phyloP scores from a whole-genome alignment of 2,797 vertebrate genomes.

The Rhinatrema bivittatum region DNA sequence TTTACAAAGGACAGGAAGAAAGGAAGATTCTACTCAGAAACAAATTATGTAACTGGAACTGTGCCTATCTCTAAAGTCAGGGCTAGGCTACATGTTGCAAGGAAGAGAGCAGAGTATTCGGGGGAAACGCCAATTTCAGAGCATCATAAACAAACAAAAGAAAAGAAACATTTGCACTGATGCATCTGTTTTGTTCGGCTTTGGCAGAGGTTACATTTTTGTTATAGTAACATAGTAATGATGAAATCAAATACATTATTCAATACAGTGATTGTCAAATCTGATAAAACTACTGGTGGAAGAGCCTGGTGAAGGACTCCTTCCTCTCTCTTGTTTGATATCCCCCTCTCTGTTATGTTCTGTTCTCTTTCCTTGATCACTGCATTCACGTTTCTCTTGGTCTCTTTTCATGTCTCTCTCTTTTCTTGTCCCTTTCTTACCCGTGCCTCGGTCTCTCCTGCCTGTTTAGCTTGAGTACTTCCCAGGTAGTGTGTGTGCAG shows the following conservation, averaged over 20 bases:
- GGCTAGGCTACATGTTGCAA: constrained; percentile 9
- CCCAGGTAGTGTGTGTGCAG: constrained; percentile 42
- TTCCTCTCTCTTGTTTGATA: background rate
- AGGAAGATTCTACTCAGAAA: background rate
- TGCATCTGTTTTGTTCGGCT: constrained; percentile 15
- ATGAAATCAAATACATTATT: too few species aligned
- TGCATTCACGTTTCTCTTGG: too few species aligned
- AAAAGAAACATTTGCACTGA: constrained; percentile 32
- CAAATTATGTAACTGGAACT: constrained; percentile 15
- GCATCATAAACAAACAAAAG: constrained; percentile 21
- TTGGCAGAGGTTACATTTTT: too few species aligned
- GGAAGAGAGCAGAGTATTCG: constrained; percentile 8
- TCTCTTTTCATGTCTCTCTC: constrained; percentile 2
- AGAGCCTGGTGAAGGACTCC: too few species aligned
- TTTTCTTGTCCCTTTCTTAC: too few species aligned
- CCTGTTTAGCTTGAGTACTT: too few species aligned
- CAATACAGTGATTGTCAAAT: background rate
- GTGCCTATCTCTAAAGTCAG: background rate
- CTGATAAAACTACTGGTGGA: too few species aligned
- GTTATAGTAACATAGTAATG: too few species aligned
- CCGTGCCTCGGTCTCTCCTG: too few species aligned
- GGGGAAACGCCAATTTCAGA: constrained; percentile 2
- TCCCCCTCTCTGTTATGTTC: background rate
- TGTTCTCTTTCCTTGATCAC: background rate
- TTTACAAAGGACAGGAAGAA: constrained; percentile 18